phyloP scores from a whole-genome alignment of 37 sponge, comb jelly and placozoan species.

The Cladorhizidae sp. region DNA sequence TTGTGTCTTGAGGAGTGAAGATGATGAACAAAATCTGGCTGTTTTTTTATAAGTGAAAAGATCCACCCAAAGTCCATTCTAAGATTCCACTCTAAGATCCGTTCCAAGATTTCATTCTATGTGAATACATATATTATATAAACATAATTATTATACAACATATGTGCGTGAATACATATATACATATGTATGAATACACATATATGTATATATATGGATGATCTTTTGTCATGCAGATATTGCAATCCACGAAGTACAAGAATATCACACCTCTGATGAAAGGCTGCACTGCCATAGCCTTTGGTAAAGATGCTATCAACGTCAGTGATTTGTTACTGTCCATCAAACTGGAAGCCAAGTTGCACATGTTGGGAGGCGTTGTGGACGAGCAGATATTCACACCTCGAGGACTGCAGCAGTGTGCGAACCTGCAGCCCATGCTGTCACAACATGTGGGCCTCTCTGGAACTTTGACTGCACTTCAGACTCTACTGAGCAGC shows the following conservation, averaged over 20 bases:
- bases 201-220: too few species aligned
- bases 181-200: too few species aligned
- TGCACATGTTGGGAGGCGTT: constrained; percentile 54
- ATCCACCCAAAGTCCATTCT: too few species aligned
- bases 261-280: constrained; percentile 39
- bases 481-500: constrained; percentile 10
- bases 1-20: too few species aligned
- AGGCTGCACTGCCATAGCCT: constrained; percentile 54
- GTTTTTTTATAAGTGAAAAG: too few species aligned
- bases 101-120: too few species aligned
- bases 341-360: constrained; percentile 29
- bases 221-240: neutral
- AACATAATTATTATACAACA: too few species aligned
- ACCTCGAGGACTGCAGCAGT: constrained; percentile 20
- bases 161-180: too few species aligned
- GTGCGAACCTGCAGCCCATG: constrained; percentile 38
- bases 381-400: constrained; percentile 54
- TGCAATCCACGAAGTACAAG: constrained; percentile 24
- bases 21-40: too few species aligned
- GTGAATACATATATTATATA: too few species aligned
- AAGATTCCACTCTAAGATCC: too few species aligned
- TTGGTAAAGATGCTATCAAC: neutral
- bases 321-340: constrained; percentile 11
- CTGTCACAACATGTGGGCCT: constrained; percentile 14
- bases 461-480: neutral